A percentile compares a stretch with the other conserved stretches of the same genome.
Conservation (phyloP, 2,888 invertebrate species). For the Drosophila fungiperda region DNA sequence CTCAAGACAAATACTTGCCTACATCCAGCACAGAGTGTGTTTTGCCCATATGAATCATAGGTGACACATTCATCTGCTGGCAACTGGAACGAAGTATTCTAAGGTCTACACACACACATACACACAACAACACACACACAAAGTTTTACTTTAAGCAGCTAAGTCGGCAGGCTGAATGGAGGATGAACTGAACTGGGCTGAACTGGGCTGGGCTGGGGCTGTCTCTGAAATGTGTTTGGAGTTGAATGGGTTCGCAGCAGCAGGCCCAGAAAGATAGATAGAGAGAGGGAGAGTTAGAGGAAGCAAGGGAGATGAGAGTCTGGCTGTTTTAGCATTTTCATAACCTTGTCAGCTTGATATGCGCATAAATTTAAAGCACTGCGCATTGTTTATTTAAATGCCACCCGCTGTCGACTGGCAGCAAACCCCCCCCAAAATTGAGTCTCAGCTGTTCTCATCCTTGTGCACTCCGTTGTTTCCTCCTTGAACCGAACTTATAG, state of each 20-base stretch:
- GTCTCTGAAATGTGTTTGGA: neutral
- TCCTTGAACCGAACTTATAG: neutral
- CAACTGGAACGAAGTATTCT: slow-evolving; percentile 14
- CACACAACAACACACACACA: slow-evolving; percentile 4
- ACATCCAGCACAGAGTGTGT: neutral
- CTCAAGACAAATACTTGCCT: slow-evolving; percentile 34
- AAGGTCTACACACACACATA: slow-evolving; percentile 12
- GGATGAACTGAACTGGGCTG: slow-evolving; percentile 1
- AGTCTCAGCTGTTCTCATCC: slow-evolving; percentile 30
- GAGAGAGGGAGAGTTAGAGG: neutral
- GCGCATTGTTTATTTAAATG: slow-evolving; percentile 80
- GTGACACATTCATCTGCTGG: slow-evolving; percentile 50
- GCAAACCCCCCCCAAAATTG: slow-evolving; percentile 21
- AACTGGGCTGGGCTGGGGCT: neutral
- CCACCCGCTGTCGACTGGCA: slow-evolving; percentile 55
- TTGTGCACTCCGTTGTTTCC: slow-evolving; percentile 5
- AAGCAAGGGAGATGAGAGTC: slow-evolving; percentile 17
- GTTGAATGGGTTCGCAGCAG: neutral
- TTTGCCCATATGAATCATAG: slow-evolving; percentile 36
- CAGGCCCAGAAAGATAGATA: neutral
- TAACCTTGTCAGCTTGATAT: slow-evolving; percentile 80
- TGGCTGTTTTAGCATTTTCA: slow-evolving; percentile 74
- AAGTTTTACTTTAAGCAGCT: slow-evolving; percentile 8
- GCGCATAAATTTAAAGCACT: slow-evolving; percentile 79
- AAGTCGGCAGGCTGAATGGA: slow-evolving; percentile 20